These are phyloP conservation scores for Petrocephalus microphthalmus DNA, from an alignment of 2,113 vertebrate genomes.

Conservation along the genomic window DNA sequence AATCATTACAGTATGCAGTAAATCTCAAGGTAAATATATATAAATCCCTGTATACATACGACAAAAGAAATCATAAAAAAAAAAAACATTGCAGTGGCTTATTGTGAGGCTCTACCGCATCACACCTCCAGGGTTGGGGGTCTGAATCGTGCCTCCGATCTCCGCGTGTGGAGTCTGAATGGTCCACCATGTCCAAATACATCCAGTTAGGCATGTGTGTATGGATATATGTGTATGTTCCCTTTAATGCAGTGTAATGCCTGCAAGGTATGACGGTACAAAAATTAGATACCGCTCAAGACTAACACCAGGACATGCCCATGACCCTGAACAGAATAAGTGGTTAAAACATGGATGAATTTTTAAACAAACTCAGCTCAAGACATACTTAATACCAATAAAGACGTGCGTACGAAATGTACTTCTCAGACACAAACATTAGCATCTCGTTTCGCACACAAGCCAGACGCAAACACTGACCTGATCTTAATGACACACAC, in stretches of 20 bases:
- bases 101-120: neutral
- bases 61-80: neutral
- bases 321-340: neutral
- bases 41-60: neutral
- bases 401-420: neutral
- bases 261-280: neutral
- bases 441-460: neutral
- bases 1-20: neutral
- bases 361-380: neutral
- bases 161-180: neutral
- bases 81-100: neutral
- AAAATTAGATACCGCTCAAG: neutral
- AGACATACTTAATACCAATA: neutral
- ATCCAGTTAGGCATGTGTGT: neutral
- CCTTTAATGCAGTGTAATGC: neutral
- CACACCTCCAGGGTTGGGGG: neutral
- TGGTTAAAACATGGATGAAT: neutral
- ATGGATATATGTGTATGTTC: neutral
- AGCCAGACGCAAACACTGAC: neutral
- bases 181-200: neutral
- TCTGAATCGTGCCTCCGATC: neutral
- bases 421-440: neutral
- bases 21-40: neutral
- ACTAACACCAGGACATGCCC: neutral
- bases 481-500: neutral